Evolutionary conservation across 2,888 invertebrate species (phyloP).

Genomic region (Dinocampus coccinellae): DNA sequence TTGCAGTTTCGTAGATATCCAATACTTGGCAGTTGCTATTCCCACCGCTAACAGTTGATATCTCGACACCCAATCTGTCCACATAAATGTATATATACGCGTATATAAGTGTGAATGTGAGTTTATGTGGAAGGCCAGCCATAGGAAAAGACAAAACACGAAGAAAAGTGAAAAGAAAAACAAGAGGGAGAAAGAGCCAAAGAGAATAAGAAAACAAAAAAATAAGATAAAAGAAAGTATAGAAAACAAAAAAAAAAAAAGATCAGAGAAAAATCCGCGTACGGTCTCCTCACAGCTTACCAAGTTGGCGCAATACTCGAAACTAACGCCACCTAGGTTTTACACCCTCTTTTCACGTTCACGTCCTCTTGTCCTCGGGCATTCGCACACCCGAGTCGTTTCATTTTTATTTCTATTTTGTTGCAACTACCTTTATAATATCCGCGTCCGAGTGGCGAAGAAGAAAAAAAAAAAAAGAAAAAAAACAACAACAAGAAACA

Average conservation of each 20-base stretch:
- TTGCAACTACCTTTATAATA: conserved; percentile 34
- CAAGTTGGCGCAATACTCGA: conserved; percentile 64
- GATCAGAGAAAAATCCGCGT: conserved; percentile 57
- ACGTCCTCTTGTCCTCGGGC: conserved; percentile 28
- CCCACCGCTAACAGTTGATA: conserved; percentile 35
- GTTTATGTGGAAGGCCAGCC: conserved; percentile 9
- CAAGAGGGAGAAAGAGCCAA: conserved; percentile 18
- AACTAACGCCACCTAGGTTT: conserved; percentile 44
- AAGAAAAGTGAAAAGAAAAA: conserved; percentile 3
- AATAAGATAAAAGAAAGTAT: conserved; percentile 10
- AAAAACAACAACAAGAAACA: no score
- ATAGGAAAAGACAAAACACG: background rate
- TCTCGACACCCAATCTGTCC: conserved; percentile 49
- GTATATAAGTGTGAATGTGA: conserved; percentile 1
- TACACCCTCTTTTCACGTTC: conserved; percentile 6
- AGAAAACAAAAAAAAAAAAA: conserved; percentile 32
- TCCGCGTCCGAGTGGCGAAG: background rate
- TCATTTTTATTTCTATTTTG: conserved; percentile 39
- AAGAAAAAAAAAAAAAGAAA: no score
- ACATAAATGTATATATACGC: conserved; percentile 41
- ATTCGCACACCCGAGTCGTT: conserved; percentile 19
- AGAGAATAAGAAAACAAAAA: conserved; percentile 32
- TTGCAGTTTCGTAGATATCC: conserved; percentile 9
- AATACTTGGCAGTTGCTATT: conserved; percentile 18
- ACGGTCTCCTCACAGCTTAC: conserved; percentile 64